Conservation (phyloP, 1,140 invertebrate species). For the Psix sp. region DNA sequence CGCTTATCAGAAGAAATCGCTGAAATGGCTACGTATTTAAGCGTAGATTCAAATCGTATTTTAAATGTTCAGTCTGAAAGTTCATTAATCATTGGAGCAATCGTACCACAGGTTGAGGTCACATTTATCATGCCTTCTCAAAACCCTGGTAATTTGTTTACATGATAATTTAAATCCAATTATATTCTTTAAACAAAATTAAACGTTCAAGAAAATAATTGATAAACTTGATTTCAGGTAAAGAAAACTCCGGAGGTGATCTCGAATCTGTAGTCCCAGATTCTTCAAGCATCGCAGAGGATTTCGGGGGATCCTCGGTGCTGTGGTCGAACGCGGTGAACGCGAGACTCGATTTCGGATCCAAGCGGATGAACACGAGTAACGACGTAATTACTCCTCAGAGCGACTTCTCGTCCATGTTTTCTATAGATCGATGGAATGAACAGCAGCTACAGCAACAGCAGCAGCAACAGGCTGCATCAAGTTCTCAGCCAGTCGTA, state of each 20-base stretch:
- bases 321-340: constrained; percentile 60
- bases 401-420: constrained; percentile 70
- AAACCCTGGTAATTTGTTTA: constrained; percentile 74
- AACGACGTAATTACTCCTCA: constrained; percentile 71
- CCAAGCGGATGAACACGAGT: constrained; percentile 70
- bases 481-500: constrained; percentile 61
- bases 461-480: constrained; percentile 27
- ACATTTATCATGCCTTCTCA: constrained; percentile 91
- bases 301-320: constrained; percentile 73
- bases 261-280: constrained; percentile 88
- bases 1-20: constrained; percentile 88
- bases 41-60: constrained; percentile 86
- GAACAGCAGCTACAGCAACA: constrained; percentile 41
- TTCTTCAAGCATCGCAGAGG: constrained; percentile 87
- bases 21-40: constrained; percentile 87
- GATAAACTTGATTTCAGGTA: constrained; percentile 73
- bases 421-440: constrained; percentile 66
- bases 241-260: constrained; percentile 88
- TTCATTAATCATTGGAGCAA: constrained; percentile 84
- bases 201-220: neutral
- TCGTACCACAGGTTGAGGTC: constrained; percentile 90
- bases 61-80: constrained; percentile 78
- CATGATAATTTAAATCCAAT: neutral
- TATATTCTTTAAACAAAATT: too few relatives aligned
- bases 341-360: constrained; percentile 65